These are phyloP conservation scores for Cydia splendana DNA, from an alignment of 1,140 invertebrate species.

Conservation along the genomic window DNA sequence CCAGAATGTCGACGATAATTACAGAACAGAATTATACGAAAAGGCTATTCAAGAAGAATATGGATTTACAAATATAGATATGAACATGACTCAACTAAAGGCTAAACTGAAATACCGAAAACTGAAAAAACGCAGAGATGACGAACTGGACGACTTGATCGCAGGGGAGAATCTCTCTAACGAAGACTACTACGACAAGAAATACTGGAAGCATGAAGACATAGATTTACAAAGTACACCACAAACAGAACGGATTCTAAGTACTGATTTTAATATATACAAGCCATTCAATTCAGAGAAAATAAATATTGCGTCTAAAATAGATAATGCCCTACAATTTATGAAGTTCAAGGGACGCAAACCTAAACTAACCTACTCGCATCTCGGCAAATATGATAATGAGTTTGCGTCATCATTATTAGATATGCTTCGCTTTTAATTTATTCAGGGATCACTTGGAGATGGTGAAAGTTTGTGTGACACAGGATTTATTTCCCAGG, in stretches of 20 bases:
- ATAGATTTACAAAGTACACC: not conserved
- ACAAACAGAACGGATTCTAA: not conserved
- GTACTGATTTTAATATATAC: no score
- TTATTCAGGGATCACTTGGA: not conserved
- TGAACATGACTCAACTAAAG: not conserved
- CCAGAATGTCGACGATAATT: not conserved
- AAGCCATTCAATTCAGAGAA: no score
- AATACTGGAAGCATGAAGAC: not conserved
- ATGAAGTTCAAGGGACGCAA: not conserved
- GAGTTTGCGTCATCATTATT: not conserved
- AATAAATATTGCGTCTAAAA: no score
- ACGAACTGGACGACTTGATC: constrained; percentile 3
- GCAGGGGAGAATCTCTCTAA: constrained; percentile 10
- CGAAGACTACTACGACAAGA: constrained; percentile 14
- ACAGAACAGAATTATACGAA: not conserved
- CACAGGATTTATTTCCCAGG: no score
- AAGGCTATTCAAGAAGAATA: not conserved
- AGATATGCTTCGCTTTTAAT: not conserved
- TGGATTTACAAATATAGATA: not conserved
- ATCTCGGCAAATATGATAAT: not conserved
- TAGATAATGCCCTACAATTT: not conserved
- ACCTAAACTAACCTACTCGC: not conserved
- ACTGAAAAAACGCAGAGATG: not conserved
- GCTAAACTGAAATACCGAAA: not conserved
- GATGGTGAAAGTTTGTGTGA: no score